Conservation (phyloP, 2,888 invertebrate species). For the Heteropelma amictum region DNA sequence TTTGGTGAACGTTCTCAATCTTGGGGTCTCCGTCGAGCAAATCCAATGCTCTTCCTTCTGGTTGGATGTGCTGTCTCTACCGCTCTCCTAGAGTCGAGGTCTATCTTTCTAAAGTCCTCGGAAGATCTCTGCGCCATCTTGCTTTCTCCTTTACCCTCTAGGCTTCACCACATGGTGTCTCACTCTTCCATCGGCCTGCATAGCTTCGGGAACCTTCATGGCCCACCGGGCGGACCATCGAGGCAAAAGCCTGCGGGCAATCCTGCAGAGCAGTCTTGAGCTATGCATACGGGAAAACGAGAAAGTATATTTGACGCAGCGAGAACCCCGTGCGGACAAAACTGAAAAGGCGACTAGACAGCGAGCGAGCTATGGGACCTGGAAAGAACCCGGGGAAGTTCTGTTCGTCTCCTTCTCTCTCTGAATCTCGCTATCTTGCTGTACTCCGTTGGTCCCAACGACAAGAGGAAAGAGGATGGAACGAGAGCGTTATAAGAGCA, state of each 20-base stretch:
- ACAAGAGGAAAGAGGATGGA: neutral
- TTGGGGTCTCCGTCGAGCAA: conserved; percentile 18
- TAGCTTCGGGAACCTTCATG: conserved; percentile 46
- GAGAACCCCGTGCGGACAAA: too few relatives aligned
- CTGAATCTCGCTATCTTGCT: too few relatives aligned
- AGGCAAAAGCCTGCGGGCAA: conserved; percentile 32
- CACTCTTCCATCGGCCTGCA: conserved; percentile 51
- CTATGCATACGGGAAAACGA: neutral
- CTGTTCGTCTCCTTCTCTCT: neutral
- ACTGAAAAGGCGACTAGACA: neutral
- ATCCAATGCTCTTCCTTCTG: conserved; percentile 1
- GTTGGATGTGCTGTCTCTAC: neutral
- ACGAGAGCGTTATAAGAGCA: conserved; percentile 51
- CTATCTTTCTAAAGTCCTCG: neutral
- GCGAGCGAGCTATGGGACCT: neutral
- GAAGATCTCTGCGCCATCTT: neutral
- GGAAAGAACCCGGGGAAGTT: conserved; percentile 7
- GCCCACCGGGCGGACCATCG: conserved; percentile 35
- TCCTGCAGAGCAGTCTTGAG: conserved; percentile 29
- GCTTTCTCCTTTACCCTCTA: conserved; percentile 1
- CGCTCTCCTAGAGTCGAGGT: neutral
- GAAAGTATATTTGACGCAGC: too few relatives aligned
- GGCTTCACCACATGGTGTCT: conserved; percentile 54
- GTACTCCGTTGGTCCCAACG: conserved; percentile 29
- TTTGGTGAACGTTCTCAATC: conserved; percentile 22